Evolutionary conservation across 2,113 vertebrate species (phyloP), one percentile per base, ranked within the genome.

Genomic region (Pao palembangensis): DNA sequence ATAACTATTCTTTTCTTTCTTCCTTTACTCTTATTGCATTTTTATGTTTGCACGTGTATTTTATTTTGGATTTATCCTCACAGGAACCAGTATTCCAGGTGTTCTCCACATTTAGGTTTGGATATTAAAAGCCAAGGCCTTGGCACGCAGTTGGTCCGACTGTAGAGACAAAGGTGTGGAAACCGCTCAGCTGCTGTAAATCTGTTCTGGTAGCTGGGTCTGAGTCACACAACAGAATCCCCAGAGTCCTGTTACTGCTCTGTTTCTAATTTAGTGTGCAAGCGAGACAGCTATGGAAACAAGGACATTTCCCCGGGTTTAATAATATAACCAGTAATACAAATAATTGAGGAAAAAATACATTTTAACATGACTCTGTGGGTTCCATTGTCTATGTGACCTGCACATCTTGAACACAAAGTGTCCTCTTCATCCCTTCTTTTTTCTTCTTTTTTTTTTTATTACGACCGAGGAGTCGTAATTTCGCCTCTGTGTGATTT

Each of bases 111-210:
- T 67, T 74, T 63, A 52, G 60, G 54, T 18, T 43, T 52, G 23
- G 54, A 71, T 16, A 52, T 41, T 50, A 47, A 59, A 54, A 19
- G 55, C 67, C 73, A 56, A 56, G 15, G 15, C 25, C 23, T 12
- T 41, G 52, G 66, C 57, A 61, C n/a, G 54, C 60, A 46, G 47
- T 19, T 16, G 18, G 23, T 23, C 1, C 0, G 41, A 71, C 69
- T 68, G 62, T 46, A 34, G 78, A 54, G 68, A 71, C 31, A 0
- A 50, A 78, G 58, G 71, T 69, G 51, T 0, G 23, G 43, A 67
- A 79, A 51, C 50, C 42, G 65, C 41, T 59, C 5, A 16, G 4
- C 47, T 11, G 4, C 6, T 8, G 25, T 20, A 63, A 51, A 55
- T 23, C 15, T 60, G 18, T 34, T 61, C n/a, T 18, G 55, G 56